Evolutionary conservation across 2,797 vertebrate genomes (phyloP).

Genomic region (Pterois miles): DNA sequence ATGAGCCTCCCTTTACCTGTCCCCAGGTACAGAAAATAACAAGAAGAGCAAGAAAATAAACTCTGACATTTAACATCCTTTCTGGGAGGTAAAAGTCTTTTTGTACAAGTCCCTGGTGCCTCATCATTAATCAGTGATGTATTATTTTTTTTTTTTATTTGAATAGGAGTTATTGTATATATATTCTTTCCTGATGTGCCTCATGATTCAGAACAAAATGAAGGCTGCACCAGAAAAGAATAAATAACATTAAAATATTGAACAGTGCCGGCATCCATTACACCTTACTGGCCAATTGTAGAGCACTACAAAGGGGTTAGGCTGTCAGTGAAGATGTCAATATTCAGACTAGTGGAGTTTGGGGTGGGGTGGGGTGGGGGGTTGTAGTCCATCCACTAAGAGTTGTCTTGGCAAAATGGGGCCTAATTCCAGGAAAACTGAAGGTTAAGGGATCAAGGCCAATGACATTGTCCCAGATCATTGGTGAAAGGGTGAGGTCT

Average conservation of each 20-base stretch:
- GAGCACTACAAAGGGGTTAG: conserved; percentile 60
- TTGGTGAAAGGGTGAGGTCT: conserved; percentile 68
- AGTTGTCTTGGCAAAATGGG: conserved; percentile 51
- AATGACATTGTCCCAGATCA: conserved; percentile 59
- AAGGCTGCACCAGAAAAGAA: conserved; percentile 57
- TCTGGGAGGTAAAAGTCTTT: conserved; percentile 56
- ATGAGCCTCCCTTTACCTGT: conserved; percentile 57
- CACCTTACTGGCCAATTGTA: conserved; percentile 69
- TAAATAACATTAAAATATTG: conserved; percentile 35
- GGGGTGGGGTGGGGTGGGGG: conserved; percentile 32
- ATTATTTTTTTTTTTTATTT: conserved; percentile 33
- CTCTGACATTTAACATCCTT: conserved; percentile 64
- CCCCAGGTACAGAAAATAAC: conserved; percentile 60
- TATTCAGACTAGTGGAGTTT: conserved; percentile 58
- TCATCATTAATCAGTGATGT: conserved; percentile 42
- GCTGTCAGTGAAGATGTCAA: conserved; percentile 58
- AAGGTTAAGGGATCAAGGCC: conserved; percentile 53
- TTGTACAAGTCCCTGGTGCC: conserved; percentile 55
- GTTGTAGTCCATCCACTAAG: conserved; percentile 63
- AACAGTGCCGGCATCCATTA: conserved; percentile 50
- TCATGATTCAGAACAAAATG: conserved; percentile 37
- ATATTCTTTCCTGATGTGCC: conserved; percentile 54
- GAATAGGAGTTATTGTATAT: conserved; percentile 36
- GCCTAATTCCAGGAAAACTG: conserved; percentile 61
- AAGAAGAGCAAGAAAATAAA: conserved; percentile 72